Evolutionary conservation across 2,888 invertebrate genomes (phyloP), one percentile per base, ranked within the genome.

Genomic region (Ochropacha duplaris): DNA sequence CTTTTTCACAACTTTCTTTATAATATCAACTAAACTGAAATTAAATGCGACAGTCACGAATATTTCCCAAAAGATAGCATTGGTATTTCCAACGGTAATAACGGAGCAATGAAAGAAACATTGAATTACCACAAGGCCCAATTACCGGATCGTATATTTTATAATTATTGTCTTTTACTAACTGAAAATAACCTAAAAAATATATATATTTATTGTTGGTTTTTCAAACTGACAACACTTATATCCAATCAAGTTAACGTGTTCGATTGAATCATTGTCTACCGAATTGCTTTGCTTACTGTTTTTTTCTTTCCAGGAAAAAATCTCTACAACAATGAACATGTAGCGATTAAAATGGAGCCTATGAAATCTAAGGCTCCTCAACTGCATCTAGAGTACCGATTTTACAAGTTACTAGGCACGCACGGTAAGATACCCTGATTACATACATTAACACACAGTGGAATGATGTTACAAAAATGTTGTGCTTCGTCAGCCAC

Each of bases 271-370:
- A 1, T 44, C 44, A 44, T 44, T 44, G 44, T 44, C 44, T n/a
- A 16, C 16, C 19, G 19, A 44, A 44, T n/a, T 44, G 19, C 19
- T 0, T 44, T 19, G 1, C 19, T n/a, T n/a, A n/a, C 36, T n/a
- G 36, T 57, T 56, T 54, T 68, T 86, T 91, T 86, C 90, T 84
- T 95, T 96, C 56, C 95, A 97, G 98, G 99, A 78, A 99, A 99
- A 95, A 99, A 99, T 94, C 95, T 99, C 86, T 99, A 99, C 95
- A 99, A 99, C 95, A 99, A 99, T 95, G 99, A 99, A 95, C 99
- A 99, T 95, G 99, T 99, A 93, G 99, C 99, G 92, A 99, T 99
- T 93, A 99, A 99, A 95, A 96, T 99, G 98, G 99, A 99, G 95
- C 98, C 99, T 83, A 99, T 99, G 98, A 99, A 99, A 94, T 99